Evolutionary conservation across 2,888 invertebrate genomes (phyloP), one percentile per base, ranked within the genome.

Genomic region (Octonoba sinensis): DNA sequence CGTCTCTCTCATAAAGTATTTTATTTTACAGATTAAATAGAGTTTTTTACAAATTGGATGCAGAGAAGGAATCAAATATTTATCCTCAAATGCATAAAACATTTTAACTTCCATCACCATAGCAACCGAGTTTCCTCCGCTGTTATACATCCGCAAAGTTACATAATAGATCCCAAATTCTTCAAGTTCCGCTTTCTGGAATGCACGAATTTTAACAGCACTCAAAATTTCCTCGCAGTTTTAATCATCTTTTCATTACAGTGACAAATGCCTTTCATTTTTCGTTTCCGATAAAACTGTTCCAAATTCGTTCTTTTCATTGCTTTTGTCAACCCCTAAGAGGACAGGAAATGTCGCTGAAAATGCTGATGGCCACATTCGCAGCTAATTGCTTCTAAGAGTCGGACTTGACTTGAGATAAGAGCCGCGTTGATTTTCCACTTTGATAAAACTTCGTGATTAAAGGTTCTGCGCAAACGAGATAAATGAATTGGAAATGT

Each of bases 181-280:
- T 8, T 36, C 36, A 36, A 36, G 36, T 36, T 36, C 36, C 36
- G 36, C n/a, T 36, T 36, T 11, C 36, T 36, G 36, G 36, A 36
- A 36, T 36, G 24, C 56, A 44, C 18, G 56, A 56, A 69, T 36
- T 69, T 22, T 47, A 56, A 20, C 20, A 56, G 54, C 46, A 54
- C 44, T 73, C 73, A 65, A 73, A 69, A 60, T 70, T 76, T 69
- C 49, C 60, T 56, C 54, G 60, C 75, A 44, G 70, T 62, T 76
- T 76, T 69, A 76, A 76, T 76, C 76, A 76, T 76, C 76, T 76
- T 76, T 76, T 76, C 76, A 76, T 76, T 76, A 69, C 69, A 24
- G 18, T 59, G 54, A 60, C 69, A 69, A 76, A 62, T 62, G 47
- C 67, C 47, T 49, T 36, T 46, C 69, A 49, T 46, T 76, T 67